Conservation (phyloP, 2,888 invertebrate genomes). For the Oeneis ivallda region DNA sequence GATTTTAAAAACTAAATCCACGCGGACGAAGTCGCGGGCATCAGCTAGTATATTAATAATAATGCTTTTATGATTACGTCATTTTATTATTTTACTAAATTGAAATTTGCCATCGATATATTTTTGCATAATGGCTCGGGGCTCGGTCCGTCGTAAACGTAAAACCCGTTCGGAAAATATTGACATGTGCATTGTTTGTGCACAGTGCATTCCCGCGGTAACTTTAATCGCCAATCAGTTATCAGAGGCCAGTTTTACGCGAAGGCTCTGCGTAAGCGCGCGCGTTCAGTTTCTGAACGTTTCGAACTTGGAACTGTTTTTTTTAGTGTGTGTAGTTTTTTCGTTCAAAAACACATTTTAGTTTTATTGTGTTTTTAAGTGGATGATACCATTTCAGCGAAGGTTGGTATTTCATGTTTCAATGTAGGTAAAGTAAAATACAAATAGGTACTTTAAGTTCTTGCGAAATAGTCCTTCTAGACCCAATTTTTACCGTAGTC, state of each 20-base stretch:
- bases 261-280: slow-evolving; percentile 55
- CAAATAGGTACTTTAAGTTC: slow-evolving; percentile 3
- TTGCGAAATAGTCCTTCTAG: slow-evolving; percentile 22
- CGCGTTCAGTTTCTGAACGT: slow-evolving; percentile 51
- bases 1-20: too few species aligned
- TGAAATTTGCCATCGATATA: background rate
- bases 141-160: too few species aligned
- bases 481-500: background rate
- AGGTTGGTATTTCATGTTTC: slow-evolving; percentile 18
- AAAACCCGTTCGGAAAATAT: slow-evolving; percentile 52
- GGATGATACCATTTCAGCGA: slow-evolving; percentile 6
- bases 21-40: too few species aligned
- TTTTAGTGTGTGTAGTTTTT: slow-evolving; percentile 27
- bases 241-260: slow-evolving; percentile 61
- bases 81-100: slow-evolving; percentile 8
- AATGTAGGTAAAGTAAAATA: background rate
- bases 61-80: slow-evolving; percentile 12
- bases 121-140: slow-evolving; percentile 35
- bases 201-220: slow-evolving; percentile 61
- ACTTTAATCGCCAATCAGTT: slow-evolving; percentile 60
- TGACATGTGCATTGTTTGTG: slow-evolving; percentile 48
- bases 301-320: slow-evolving; percentile 27
- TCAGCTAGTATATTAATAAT: too few species aligned
- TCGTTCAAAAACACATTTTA: slow-evolving; percentile 13
- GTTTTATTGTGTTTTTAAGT: slow-evolving; percentile 8